Percentiles rank a stretch among this genome's conserved stretches.
Conservation (phyloP, 2,113 vertebrate genomes). For the Oryzias celebensis region DNA sequence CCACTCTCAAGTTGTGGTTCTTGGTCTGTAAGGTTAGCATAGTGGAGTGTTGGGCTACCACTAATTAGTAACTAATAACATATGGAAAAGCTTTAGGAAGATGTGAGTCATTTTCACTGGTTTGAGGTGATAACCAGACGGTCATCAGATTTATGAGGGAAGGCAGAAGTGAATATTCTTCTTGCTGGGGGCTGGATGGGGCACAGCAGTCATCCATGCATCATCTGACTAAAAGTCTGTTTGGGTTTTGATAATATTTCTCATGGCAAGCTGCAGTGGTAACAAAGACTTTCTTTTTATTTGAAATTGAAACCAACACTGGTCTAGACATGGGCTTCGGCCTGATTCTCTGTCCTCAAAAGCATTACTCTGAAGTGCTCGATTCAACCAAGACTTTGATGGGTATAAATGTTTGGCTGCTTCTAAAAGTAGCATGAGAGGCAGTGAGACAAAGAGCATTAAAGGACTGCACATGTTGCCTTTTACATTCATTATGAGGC, state of each 20-base stretch:
- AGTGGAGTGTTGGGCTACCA: slow-evolving; percentile 72
- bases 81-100: slow-evolving; percentile 61
- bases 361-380: slow-evolving; percentile 50
- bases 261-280: slow-evolving; percentile 46
- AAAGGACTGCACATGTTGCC: slow-evolving; percentile 57
- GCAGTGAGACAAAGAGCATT: slow-evolving; percentile 38
- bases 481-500: slow-evolving; percentile 49
- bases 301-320: slow-evolving; percentile 57
- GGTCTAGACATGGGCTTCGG: slow-evolving; percentile 65
- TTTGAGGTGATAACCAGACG: slow-evolving; percentile 70
- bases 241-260: slow-evolving; percentile 49
- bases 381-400: slow-evolving; percentile 48
- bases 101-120: slow-evolving; percentile 66
- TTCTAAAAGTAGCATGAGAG: slow-evolving; percentile 45
- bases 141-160: slow-evolving; percentile 68
- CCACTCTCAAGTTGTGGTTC: slow-evolving; percentile 63
- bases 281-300: slow-evolving; percentile 56
- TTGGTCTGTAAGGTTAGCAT: slow-evolving; percentile 65
- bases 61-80: slow-evolving; percentile 72
- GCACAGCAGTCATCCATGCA: slow-evolving; percentile 40
- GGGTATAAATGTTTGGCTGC: slow-evolving; percentile 45
- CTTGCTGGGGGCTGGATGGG: slow-evolving; percentile 38
- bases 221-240: slow-evolving; percentile 35
- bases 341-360: slow-evolving; percentile 61
- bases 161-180: slow-evolving; percentile 46